A percentile compares a stretch with the other conserved stretches of the same genome.
Evolutionary conservation across 2,888 invertebrate species (phyloP).

Genomic region (Drosophila borborema): DNA sequence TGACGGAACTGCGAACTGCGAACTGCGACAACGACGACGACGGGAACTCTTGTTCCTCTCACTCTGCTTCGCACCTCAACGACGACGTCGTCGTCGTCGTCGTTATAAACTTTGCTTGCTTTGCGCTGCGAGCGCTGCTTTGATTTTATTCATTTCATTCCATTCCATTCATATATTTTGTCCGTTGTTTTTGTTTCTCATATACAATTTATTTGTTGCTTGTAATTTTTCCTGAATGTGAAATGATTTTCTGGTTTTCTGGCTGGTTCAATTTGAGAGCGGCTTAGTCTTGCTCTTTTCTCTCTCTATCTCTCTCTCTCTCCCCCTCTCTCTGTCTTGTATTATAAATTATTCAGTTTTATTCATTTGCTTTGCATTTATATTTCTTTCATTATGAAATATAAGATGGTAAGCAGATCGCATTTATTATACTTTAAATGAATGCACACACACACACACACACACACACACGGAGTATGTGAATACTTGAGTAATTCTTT

Average conservation of each 20-base stretch:
- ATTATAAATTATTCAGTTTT: constrained; percentile 42
- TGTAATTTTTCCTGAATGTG: constrained; percentile 62
- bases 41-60: constrained; percentile 39
- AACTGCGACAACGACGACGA: constrained; percentile 26
- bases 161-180: constrained; percentile 60
- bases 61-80: constrained; percentile 16
- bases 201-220: constrained; percentile 24
- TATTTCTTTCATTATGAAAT: constrained; percentile 41
- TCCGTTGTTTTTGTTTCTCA: constrained; percentile 21
- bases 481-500: neutral
- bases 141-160: constrained; percentile 61
- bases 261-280: constrained; percentile 54
- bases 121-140: constrained; percentile 33
- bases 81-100: too few relatives aligned
- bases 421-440: constrained; percentile 36
- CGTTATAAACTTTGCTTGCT: constrained; percentile 13
- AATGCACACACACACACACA: neutral
- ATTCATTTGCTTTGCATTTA: constrained; percentile 31
- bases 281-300: constrained; percentile 41
- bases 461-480: neutral
- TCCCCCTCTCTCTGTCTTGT: constrained; percentile 1
- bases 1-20: constrained; percentile 7
- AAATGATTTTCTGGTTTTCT: constrained; percentile 61
- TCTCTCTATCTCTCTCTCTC: neutral
- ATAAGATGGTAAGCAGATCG: constrained; percentile 43